phyloP scores from a whole-genome alignment of 1,140 invertebrate genomes.

The Scaptodrosophila lebanonensis region DNA sequence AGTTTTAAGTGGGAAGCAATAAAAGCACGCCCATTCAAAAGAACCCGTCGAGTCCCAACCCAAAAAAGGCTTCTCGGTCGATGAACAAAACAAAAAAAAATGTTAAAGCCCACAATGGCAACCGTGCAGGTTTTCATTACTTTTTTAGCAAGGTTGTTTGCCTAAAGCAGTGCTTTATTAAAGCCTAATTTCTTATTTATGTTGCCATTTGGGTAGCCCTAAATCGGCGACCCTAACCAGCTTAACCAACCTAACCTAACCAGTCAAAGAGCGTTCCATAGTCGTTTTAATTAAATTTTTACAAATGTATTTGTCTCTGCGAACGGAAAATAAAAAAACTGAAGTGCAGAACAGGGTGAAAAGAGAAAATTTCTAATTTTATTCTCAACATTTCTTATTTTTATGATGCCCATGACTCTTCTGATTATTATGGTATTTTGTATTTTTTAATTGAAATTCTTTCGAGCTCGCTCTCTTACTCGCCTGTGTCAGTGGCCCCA shows the following conservation, averaged over 20 bases:
- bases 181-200: slow-evolving; percentile 70
- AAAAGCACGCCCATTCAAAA: no score
- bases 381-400: no score
- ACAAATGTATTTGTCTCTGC: slow-evolving; percentile 49
- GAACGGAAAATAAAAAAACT: slow-evolving; percentile 14
- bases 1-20: slow-evolving; percentile 41
- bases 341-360: no score
- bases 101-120: slow-evolving; percentile 7
- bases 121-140: slow-evolving; percentile 50
- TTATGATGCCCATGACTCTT: no score
- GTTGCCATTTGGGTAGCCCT: slow-evolving; percentile 32
- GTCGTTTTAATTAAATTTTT: slow-evolving; percentile 61
- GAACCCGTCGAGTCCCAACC: slow-evolving; percentile 13
- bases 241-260: no score
- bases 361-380: no score
- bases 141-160: slow-evolving; percentile 3
- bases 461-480: no score
- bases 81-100: no score
- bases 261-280: no score
- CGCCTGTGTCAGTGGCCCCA: slow-evolving; percentile 15
- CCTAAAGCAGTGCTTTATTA: slow-evolving; percentile 64
- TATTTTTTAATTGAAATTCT: slow-evolving; percentile 72
- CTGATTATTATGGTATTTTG: no score
- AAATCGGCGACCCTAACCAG: no score
- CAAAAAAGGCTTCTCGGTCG: slow-evolving; percentile 47